Evolutionary conservation across 2,888 invertebrate genomes (phyloP).

Genomic region (Trichogramma evanescens): DNA sequence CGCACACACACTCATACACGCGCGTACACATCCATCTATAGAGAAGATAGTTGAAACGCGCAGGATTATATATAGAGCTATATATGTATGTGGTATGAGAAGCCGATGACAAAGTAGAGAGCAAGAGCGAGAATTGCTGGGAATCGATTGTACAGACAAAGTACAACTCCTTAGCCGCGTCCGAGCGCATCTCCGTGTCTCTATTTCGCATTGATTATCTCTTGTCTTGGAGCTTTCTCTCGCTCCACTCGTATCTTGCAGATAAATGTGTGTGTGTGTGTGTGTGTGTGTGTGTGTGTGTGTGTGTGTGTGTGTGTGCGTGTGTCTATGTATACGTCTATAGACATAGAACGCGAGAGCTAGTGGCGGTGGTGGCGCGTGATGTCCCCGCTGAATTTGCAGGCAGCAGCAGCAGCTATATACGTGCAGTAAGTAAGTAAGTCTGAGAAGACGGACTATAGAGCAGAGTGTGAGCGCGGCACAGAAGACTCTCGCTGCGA

Average conservation of each 20-base stretch:
- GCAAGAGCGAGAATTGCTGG: background rate
- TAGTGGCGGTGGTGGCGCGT: slow-evolving; percentile 9
- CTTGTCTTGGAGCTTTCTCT: background rate
- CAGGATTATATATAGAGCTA: too few species aligned
- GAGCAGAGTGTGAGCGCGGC: background rate
- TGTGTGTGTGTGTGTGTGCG: background rate
- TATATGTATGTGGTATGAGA: too few species aligned
- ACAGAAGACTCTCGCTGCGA: too few species aligned
- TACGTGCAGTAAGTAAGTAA: background rate
- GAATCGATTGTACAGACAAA: slow-evolving; percentile 16
- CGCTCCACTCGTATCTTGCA: background rate
- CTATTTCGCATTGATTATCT: slow-evolving; percentile 23
- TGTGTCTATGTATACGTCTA: background rate
- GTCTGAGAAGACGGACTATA: background rate
- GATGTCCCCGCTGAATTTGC: slow-evolving; percentile 18
- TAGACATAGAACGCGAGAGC: background rate
- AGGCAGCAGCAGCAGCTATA: too few species aligned
- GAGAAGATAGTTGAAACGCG: background rate
- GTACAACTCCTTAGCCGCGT: background rate
- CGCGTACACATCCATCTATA: background rate
- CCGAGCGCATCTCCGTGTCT: background rate
- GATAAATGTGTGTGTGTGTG: background rate
- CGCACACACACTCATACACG: background rate
- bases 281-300: background rate
- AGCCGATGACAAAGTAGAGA: too few species aligned